A percentile compares a stretch with the other conserved stretches of the same genome.
These are phyloP conservation scores for Drosophila hydei DNA, from an alignment of 1,140 invertebrate species.

Conservation along the genomic window DNA sequence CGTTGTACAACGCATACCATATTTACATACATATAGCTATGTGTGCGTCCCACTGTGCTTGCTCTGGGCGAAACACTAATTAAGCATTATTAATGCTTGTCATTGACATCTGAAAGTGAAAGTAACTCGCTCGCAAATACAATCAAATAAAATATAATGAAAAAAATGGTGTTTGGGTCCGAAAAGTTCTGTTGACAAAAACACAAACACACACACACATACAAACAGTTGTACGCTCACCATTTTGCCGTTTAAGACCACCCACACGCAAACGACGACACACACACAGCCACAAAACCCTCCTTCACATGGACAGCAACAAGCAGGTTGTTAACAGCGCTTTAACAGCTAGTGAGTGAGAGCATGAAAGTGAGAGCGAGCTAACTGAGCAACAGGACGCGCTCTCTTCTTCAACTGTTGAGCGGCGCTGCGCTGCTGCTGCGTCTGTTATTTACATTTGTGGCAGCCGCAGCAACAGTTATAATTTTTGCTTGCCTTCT, in stretches of 20 bases:
- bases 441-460: slow-evolving; percentile 77
- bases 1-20: slow-evolving; percentile 33
- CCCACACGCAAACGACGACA: slow-evolving; percentile 9
- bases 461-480: slow-evolving; percentile 68
- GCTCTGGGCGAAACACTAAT: slow-evolving; percentile 39
- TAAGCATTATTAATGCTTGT: slow-evolving; percentile 63
- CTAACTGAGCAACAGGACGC: slow-evolving; percentile 8
- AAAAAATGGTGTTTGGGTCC: slow-evolving; percentile 57
- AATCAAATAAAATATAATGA: slow-evolving; percentile 65
- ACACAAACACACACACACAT: slow-evolving; percentile 7
- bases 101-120: slow-evolving; percentile 59
- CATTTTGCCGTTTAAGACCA: background rate
- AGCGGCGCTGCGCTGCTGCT: slow-evolving; percentile 49
- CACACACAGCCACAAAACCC: slow-evolving; percentile 26
- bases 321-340: slow-evolving; percentile 38
- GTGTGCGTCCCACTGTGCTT: background rate
- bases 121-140: slow-evolving; percentile 52
- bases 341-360: slow-evolving; percentile 31
- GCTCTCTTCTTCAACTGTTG: slow-evolving; percentile 34
- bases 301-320: background rate
- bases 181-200: slow-evolving; percentile 61
- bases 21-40: background rate
- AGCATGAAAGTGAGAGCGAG: background rate
- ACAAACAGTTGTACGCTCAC: background rate
- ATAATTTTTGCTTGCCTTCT: slow-evolving; percentile 79